phyloP scores from a whole-genome alignment of 2,888 invertebrate genomes.

The Philopedon plagiatum region DNA sequence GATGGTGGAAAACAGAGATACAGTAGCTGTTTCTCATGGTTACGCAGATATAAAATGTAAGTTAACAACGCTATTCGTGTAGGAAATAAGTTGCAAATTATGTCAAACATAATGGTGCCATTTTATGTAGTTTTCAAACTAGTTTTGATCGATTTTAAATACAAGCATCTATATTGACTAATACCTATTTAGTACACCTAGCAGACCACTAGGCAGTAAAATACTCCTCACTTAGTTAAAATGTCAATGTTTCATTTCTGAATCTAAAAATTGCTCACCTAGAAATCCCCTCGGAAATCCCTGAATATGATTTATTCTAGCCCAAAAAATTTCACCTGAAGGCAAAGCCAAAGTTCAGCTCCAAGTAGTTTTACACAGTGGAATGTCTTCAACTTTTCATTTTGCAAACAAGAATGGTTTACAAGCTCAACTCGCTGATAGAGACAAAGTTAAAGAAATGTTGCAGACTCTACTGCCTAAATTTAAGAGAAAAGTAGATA shows the following conservation, averaged over 20 bases:
- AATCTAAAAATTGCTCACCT: too few species aligned
- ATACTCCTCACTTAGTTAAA: too few species aligned
- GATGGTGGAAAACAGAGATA: constrained; percentile 95
- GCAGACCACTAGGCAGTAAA: too few species aligned
- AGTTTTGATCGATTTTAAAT: too few species aligned
- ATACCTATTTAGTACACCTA: too few species aligned
- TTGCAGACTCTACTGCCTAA: constrained; percentile 92
- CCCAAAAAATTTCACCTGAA: constrained; percentile 96
- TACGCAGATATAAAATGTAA: constrained; percentile 97
- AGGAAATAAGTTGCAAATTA: too few species aligned
- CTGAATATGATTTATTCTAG: constrained; percentile 53
- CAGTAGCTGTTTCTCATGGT: constrained; percentile 92
- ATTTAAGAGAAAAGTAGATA: constrained; percentile 86
- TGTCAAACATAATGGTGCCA: too few species aligned
- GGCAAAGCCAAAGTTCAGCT: constrained; percentile 98
- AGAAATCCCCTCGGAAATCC: too few species aligned
- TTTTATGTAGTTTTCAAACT: too few species aligned
- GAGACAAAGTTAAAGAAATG: constrained; percentile 94
- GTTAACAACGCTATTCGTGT: constrained; percentile 60
- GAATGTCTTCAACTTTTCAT: constrained; percentile 96
- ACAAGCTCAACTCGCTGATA: constrained; percentile 87
- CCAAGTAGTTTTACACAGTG: constrained; percentile 95
- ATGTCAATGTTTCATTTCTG: too few species aligned
- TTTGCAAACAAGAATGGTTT: constrained; percentile 91
- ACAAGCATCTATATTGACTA: too few species aligned